Conservation (phyloP, 2,113 vertebrate genomes). For the Pogonocichla stellata region DNA sequence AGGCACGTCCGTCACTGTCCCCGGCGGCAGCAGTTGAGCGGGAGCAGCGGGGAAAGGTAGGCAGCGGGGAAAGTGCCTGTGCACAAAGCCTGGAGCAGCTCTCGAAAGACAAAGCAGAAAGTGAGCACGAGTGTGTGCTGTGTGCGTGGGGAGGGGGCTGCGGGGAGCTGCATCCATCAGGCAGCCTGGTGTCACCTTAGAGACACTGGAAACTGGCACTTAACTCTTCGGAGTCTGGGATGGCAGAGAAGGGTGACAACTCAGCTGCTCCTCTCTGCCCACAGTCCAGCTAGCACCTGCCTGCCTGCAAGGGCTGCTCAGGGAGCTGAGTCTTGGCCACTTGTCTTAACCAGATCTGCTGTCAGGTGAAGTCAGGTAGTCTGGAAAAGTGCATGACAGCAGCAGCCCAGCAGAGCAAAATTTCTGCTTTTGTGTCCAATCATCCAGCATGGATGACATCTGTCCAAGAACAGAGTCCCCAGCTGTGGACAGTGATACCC, state of each 20-base stretch:
- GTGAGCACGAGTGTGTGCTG: neutral
- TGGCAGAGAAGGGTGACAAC: neutral
- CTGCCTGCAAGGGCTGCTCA: neutral
- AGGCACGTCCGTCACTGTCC: neutral
- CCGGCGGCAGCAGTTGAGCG: neutral
- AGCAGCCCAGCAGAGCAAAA: neutral
- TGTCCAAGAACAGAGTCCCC: neutral
- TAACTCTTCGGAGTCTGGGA: slow-evolving; percentile 31
- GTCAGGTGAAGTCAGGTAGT: neutral
- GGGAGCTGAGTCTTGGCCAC: neutral
- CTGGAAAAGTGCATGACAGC: neutral
- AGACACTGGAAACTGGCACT: slow-evolving; percentile 50
- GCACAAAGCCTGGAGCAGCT: slow-evolving; percentile 17
- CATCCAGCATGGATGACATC: accelerated
- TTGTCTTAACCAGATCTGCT: accelerated
- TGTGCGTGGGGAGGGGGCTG: slow-evolving; percentile 35
- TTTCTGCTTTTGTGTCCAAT: neutral
- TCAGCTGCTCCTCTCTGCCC: accelerated
- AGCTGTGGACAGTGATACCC: neutral
- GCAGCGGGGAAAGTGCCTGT: neutral
- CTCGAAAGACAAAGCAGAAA: slow-evolving; percentile 21
- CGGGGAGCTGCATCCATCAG: neutral
- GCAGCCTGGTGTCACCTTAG: slow-evolving; percentile 68
- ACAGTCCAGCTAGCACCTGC: neutral
- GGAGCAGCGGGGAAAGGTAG: neutral